Percentiles rank a stretch among this genome's conserved stretches.
phyloP scores from a whole-genome alignment of 1,140 invertebrate species.

The Penaeus chinensis region DNA sequence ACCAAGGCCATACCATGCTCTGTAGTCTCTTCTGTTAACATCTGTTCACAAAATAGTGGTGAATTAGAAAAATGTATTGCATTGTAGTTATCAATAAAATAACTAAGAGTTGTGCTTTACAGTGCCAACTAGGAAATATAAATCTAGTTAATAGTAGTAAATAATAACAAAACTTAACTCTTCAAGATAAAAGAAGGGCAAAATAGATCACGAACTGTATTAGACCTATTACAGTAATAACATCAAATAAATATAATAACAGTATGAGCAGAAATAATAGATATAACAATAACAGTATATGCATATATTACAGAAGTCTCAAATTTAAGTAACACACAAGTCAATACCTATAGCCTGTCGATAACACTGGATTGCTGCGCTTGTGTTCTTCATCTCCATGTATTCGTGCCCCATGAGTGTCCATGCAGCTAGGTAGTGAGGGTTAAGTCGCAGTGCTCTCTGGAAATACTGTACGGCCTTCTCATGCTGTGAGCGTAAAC shows the following conservation, averaged over 20 bases:
- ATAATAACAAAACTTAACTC: no score
- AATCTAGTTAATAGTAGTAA: no score
- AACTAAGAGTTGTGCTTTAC: no score
- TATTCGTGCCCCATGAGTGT: constrained; percentile 99
- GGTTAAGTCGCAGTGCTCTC: constrained; percentile 92
- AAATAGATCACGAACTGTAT: no score
- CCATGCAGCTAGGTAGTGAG: constrained; percentile 94
- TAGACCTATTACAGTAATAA: no score
- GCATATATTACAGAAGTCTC: background rate
- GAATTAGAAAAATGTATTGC: no score
- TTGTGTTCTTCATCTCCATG: constrained; percentile 98
- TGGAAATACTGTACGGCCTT: constrained; percentile 98
- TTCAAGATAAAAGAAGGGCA: no score
- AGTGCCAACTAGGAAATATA: no score
- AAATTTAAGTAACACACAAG: background rate
- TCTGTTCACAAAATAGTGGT: constrained; percentile 72
- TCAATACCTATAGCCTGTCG: constrained; percentile 91
- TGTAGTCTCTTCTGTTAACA: constrained; percentile 92
- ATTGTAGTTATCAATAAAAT: no score
- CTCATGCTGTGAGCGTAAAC: constrained; percentile 93
- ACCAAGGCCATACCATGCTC: constrained; percentile 98
- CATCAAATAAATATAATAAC: no score
- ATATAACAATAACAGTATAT: no score
- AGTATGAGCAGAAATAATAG: no score
- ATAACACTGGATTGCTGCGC: constrained; percentile 97